Percentiles rank a stretch among this genome's conserved stretches.
Conservation (phyloP, 2,113 vertebrate species). For the Oophaga pumilio region DNA sequence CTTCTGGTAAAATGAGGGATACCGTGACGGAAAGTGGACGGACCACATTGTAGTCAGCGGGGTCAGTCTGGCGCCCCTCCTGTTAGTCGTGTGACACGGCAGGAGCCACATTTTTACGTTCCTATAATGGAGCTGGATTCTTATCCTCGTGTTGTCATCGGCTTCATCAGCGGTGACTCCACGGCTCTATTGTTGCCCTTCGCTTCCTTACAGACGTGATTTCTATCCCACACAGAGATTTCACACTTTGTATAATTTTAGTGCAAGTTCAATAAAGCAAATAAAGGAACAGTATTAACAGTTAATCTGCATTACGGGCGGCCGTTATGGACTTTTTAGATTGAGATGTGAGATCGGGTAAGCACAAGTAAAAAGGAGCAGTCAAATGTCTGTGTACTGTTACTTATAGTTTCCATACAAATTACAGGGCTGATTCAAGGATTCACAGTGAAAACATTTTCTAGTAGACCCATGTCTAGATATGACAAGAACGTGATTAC, state of each 20-base stretch:
- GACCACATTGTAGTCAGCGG: no score
- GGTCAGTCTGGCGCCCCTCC: no score
- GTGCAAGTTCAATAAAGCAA: conserved; percentile 30
- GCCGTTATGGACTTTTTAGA: neutral
- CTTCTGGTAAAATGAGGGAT: no score
- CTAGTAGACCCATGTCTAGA: no score
- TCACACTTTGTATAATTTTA: conserved; percentile 35
- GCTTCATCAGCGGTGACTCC: neutral
- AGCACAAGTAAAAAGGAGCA: neutral
- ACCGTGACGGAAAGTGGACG: no score
- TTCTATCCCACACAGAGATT: neutral
- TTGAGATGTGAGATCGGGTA: neutral
- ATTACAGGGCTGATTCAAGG: no score
- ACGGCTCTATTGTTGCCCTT: neutral
- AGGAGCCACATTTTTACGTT: no score
- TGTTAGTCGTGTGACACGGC: no score
- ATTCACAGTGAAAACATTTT: no score
- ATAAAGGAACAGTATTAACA: conserved; percentile 6
- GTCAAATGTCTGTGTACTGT: neutral
- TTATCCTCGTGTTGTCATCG: neutral
- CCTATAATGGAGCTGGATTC: no score
- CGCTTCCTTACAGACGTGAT: neutral
- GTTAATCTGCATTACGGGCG: neutral
- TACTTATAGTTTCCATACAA: no score
- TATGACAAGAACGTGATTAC: no score